Evolutionary conservation across 1,140 invertebrate species (phyloP).

Genomic region (Sinella curviseta): DNA sequence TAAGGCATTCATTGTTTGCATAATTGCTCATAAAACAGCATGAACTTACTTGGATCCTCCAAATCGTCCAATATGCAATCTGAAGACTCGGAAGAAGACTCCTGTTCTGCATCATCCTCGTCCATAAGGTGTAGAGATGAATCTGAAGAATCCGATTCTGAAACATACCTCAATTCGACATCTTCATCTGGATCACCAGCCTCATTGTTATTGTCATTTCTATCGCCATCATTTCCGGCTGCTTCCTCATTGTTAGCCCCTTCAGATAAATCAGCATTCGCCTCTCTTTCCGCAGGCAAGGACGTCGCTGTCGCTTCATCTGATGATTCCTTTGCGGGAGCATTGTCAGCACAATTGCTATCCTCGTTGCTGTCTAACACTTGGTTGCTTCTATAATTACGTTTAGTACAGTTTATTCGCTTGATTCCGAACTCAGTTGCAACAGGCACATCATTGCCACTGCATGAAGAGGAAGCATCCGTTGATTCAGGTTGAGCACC

Average conservation of each 20-base stretch:
- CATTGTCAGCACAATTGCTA: neutral
- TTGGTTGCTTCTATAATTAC: neutral
- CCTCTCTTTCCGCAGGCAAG: neutral
- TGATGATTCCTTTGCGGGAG: neutral
- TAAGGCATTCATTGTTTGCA: neutral
- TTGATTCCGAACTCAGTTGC: neutral
- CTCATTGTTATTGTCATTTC: neutral
- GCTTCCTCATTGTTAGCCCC: neutral
- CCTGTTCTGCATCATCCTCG: neutral
- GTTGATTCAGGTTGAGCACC: no score
- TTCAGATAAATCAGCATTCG: neutral
- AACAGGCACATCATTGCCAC: no score
- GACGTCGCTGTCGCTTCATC: neutral
- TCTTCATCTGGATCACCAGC: neutral
- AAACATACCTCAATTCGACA: neutral
- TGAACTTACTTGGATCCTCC: conserved; percentile 30
- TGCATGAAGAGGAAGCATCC: no score
- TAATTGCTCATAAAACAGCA: neutral
- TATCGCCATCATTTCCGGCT: neutral
- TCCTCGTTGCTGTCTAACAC: neutral
- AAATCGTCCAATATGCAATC: conserved; percentile 45
- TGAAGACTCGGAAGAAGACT: conserved; percentile 28
- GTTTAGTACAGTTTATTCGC: neutral
- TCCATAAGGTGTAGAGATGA: conserved; percentile 10
- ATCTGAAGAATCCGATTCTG: neutral